A percentile compares a stretch with the other conserved stretches of the same genome.
Conservation (phyloP, 2,888 invertebrate genomes). For the Andrena dorsata region DNA sequence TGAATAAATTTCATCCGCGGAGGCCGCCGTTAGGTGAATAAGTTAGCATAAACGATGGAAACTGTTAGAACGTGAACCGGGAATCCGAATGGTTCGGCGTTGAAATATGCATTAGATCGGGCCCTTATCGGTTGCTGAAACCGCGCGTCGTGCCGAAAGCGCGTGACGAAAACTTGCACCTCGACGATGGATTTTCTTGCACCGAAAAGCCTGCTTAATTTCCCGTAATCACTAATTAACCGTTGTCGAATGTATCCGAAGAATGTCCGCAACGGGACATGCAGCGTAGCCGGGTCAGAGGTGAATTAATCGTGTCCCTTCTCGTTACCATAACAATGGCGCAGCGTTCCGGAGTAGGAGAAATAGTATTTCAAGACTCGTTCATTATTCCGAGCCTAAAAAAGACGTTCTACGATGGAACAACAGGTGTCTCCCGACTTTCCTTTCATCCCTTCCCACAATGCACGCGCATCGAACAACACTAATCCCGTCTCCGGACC, state of each 20-base stretch:
- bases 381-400: conserved; percentile 2
- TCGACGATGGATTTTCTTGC: conserved; percentile 1
- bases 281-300: not conserved
- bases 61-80: conserved; percentile 54
- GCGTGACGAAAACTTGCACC: conserved; percentile 46
- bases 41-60: conserved; percentile 52
- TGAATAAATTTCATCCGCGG: conserved; percentile 55
- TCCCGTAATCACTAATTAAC: not conserved
- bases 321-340: not conserved
- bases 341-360: not conserved
- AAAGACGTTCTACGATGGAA: conserved; percentile 34
- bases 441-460: conserved; percentile 15
- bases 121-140: conserved; percentile 53
- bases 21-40: conserved; percentile 48
- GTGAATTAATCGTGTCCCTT: not conserved
- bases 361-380: conserved; percentile 6
- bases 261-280: not conserved
- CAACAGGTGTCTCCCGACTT: conserved; percentile 50
- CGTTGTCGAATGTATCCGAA: not conserved
- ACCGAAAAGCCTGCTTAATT: not conserved
- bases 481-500: conserved; percentile 53
- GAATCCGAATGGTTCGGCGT: conserved; percentile 44
- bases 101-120: conserved; percentile 58
- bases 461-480: conserved; percentile 37
- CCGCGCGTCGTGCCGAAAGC: conserved; percentile 48